Evolutionary conservation across 2,113 vertebrate species (phyloP), one percentile per base, ranked within the genome.

Genomic region (Actenoides hombroni): DNA sequence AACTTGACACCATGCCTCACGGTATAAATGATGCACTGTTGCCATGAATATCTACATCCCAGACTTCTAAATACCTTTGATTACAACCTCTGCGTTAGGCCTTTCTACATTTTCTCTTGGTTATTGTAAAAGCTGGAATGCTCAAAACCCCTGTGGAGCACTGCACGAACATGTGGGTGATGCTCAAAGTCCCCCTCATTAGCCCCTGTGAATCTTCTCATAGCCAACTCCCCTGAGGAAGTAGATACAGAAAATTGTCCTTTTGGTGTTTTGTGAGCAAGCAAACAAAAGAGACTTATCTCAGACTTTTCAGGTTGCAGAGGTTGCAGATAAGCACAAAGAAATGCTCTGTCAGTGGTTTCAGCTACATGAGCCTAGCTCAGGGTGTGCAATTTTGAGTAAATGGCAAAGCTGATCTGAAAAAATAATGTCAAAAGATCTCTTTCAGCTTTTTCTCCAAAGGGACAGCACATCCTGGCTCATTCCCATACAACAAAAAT

Each of bases 11-110:
- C 19, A 8, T 25, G 19, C 25, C 9, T 67, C 37, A 16, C 3
- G 4, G 7, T n/a, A 37, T 11, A 48, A 82, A 78, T 13, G 5
- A 4, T 0, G 1, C 10, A 5, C 8, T 16, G 4, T 9, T 61
- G 13, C 29, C 9, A 29, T 9, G 25, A 21, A 76, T 76, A 37
- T 56, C 48, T 60, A 18, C 33, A 37, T 26, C 35, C 10, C 16
- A 37, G 19, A 40, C 5, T 76, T 76, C 16, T 29, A 4, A 25
- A 17, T 26, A 31, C 23, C 17, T 59, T 71, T 48, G 82, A 8
- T 31, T 24, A 48, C 3, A 18, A 16, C 6, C 15, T 77, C 42
- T 68, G 26, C 10, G 26, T 48, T 57, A 71, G 19, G 24, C 6
- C 10, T 77, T 29, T 44, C 46, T 59, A 8, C 13, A 24, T 63